Base-by-base conservation (phyloP, 35 echinoderm and acorn worm genomes). In the Patiria miniata region DNA sequence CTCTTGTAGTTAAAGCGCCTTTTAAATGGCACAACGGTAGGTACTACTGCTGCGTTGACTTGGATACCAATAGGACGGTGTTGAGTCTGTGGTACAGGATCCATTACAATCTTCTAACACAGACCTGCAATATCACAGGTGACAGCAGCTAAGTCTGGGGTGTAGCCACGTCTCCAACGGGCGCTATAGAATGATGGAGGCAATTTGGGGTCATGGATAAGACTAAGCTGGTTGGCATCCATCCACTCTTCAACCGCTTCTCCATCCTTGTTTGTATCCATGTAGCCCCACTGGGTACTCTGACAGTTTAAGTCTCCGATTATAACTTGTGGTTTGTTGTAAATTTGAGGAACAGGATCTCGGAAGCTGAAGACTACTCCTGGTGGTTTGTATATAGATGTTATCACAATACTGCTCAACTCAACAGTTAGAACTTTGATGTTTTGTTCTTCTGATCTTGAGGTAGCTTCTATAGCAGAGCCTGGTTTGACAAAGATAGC, bases 81-180 rank as follows among this genome's bases (percentile, higher is more conserved):
- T 57, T 88, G 86, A 18, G 16, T 79, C 1, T 17, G 34, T 65
- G 42, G 86, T 10, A 88, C 58, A 22, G 86, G 86, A 55, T 88
- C 44, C 76, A 79, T 8, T 5, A 88, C 44, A 29, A 79, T 28
- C 53, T 81, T 81, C 53, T 61, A 19, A 39, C 77, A 81, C 52
- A 80, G 78, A 12, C 53, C n/a, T 34, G 78, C 55, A 65, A 89
- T 89, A 55, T 56, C 68, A 40, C 40, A n/a, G 4, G 26, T 80
- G 30, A 65, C 42, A 21, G 61, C 21, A 5, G 42, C 53, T 32
- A 93, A 68, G 39, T 93, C 91, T 58, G 65, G 91, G 51, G 88
- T 93, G 61, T 83, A 93, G 2, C 91, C 91, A 17, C 52, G 57
- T 80, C 86, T 88, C 56, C 87, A 89, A 15, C 88, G 23, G 88